Evolutionary conservation across 1,140 invertebrate species (phyloP), one percentile per base, ranked within the genome.

Genomic region (Oppia nitens): DNA sequence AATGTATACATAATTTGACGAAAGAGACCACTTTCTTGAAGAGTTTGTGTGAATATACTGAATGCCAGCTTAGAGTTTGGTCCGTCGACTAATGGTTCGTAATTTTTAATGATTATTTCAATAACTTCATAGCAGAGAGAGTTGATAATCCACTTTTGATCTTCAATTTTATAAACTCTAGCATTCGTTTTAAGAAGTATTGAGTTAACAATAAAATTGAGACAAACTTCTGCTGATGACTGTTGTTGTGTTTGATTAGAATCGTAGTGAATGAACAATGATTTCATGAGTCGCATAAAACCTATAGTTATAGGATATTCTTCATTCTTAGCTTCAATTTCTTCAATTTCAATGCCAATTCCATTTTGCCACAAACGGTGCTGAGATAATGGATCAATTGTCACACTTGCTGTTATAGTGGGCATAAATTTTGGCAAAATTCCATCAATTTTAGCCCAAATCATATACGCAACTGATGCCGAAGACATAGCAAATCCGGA

Each of bases 281-380:
- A 78, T 65, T 84, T 79, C 1, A 96, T 68, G 0, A 95, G 72
- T 57, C 80, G 71, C 0, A 96, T 72, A 68, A 94, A 81, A 1
- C 85, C 85, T 55, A 82, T 75, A 0, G 85, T 87, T 24, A 92
- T 68, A 0, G 85, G 83, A 73, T 87, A 92, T 63, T 85, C 82
- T 72, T 96, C 91, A 67, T 84, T 79, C 29, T 90, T 78, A 20
- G 85, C 81, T 70, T 97, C 92, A 45, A 92, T 81, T 74, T 91
- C 79, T 63, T 80, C 79, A 28, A 81, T 68, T 62, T 81, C 79
- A 47, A 74, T 71, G 67, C 76, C 64, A 25, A 71, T 65, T 40
- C 65, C 65, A 57, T 54, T 63, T 17, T 63, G 59, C 60, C 60
- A 63, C 12, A 23, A 21, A 17, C 47, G 20, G 21, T 60, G 57